Percentiles rank a stretch among this genome's conserved stretches.
Conservation (phyloP, 2,113 vertebrate species). For the Lathamus discolor region DNA sequence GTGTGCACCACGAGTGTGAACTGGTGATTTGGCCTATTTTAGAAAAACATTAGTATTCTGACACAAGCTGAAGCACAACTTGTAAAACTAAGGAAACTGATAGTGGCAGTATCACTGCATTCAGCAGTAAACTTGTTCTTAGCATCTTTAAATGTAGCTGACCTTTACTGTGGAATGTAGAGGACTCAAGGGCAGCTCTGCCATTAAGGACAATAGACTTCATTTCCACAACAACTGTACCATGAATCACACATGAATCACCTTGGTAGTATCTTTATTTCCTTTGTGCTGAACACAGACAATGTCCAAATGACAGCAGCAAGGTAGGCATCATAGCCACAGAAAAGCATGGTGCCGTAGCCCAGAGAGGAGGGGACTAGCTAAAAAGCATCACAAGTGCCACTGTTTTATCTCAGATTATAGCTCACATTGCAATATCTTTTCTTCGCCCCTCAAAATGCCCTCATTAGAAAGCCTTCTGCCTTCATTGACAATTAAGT, state of each 20-base stretch:
- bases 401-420: not conserved
- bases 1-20: not conserved
- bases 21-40: not conserved
- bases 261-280: not conserved
- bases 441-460: not conserved
- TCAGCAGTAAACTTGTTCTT: not conserved
- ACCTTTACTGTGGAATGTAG: not conserved
- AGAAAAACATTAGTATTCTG: not conserved
- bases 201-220: not conserved
- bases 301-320: not conserved
- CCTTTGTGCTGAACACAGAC: not conserved
- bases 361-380: not conserved
- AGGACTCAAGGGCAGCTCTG: not conserved
- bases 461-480: not conserved
- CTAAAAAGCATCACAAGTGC: not conserved
- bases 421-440: not conserved
- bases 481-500: not conserved
- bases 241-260: not conserved
- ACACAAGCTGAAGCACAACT: not conserved
- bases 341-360: not conserved
- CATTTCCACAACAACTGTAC: not conserved
- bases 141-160: not conserved
- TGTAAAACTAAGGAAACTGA: not conserved
- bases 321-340: not conserved
- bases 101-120: not conserved